Conservation (phyloP, 2,797 vertebrate genomes). For the Bothrops alternatus region DNA sequence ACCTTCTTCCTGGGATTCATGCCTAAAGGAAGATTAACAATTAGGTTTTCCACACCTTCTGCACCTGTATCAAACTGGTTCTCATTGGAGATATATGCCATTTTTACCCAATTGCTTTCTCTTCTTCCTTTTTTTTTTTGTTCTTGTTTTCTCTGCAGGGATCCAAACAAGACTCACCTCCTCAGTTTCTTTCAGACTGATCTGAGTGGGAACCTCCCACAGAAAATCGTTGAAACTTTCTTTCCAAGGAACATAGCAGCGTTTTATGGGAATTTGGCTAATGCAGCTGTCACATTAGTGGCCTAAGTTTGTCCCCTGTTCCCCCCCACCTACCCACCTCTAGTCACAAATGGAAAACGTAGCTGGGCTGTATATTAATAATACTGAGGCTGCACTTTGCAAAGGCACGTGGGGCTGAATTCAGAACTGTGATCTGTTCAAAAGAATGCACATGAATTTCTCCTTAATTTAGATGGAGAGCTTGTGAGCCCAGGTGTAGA, state of each 20-base stretch:
- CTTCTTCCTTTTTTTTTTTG: background rate
- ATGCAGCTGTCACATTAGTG: slow-evolving; percentile 78
- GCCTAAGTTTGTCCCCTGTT: slow-evolving; percentile 41
- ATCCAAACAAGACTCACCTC: slow-evolving; percentile 82
- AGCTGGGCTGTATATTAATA: background rate
- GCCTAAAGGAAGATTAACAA: background rate
- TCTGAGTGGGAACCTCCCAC: slow-evolving; percentile 87
- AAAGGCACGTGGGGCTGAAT: background rate
- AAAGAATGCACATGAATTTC: background rate
- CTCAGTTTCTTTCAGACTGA: slow-evolving; percentile 95
- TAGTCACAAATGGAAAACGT: background rate
- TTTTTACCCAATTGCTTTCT: background rate
- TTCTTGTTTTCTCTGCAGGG: slow-evolving; percentile 70
- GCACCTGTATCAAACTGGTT: background rate
- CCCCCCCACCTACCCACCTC: background rate
- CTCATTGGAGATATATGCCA: background rate
- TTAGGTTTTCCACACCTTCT: background rate
- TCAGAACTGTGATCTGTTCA: background rate
- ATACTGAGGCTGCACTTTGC: background rate
- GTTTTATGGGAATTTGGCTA: slow-evolving; percentile 86
- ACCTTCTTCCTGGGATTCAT: background rate
- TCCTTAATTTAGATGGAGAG: background rate
- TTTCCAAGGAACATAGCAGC: slow-evolving; percentile 88
- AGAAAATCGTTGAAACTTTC: slow-evolving; percentile 91
- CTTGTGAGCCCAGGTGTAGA: background rate